Evolutionary conservation across 1,140 invertebrate genomes (phyloP), one percentile per base, ranked within the genome.

Genomic region (Drosophila repletoides): DNA sequence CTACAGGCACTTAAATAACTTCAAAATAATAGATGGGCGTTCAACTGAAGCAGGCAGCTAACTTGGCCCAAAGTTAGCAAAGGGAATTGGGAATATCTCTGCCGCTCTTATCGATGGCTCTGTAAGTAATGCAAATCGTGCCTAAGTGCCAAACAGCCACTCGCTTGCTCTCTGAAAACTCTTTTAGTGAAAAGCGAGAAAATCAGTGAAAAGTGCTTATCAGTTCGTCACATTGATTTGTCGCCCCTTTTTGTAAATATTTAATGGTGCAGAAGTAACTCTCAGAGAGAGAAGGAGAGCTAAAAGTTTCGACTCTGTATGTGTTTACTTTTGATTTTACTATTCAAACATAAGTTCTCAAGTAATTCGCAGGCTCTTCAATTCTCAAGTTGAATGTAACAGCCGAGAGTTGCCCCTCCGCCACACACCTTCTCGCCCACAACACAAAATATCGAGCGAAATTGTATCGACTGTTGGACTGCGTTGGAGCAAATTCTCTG

Each of bases 1-100:
- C n/a, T n/a, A 59, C 60, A 58, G 79, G 79, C 79, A 84, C 79
- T 84, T 84, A 79, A 84, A 84, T 83, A 84, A 83, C 86, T 83
- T 79, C 79, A 73, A 84, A 84, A 83, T 83, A 83, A 83, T 83
- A 70, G 74, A 71, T 67, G 79, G 74, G 74, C 74, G 49, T 43
- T 45, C 38, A 52, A 31, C 45, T 43, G 52, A 24, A n/a, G n/a
- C n/a, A 64, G 64, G 41, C 40, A 72, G 73, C 68, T 41, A n/a
- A 76, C 68, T 76, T 59, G 19, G 24, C 2, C 12, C 6, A 49
- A n/a, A 49, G 33, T 34, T 9, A 34, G 6, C 14, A 14, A 4
- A 33, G 5, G 29, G 15, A 31, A 31, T 28, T 29, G 29, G 26
- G 12, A 41, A 22, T 5, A 26, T 9, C 24, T 31, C 33, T 24